These are phyloP conservation scores for Eupithecia subfuscata DNA, from an alignment of 2,888 invertebrate genomes.

Conservation along the genomic window DNA sequence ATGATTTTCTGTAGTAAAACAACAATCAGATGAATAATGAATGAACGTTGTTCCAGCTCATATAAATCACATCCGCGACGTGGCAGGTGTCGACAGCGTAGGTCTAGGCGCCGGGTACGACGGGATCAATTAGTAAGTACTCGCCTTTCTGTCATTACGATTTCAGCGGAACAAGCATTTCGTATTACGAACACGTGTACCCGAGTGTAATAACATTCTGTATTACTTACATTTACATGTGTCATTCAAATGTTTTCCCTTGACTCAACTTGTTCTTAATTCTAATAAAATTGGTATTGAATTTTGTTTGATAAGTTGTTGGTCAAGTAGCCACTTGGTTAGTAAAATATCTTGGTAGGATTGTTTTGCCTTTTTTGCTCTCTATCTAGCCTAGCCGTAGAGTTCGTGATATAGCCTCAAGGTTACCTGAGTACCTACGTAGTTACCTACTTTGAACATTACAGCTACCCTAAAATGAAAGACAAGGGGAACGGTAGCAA, in stretches of 20 bases:
- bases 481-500: neutral
- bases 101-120: constrained; percentile 95
- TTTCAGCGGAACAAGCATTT: constrained; percentile 9
- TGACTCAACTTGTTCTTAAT: neutral
- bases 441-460: neutral
- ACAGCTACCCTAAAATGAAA: neutral
- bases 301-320: neutral
- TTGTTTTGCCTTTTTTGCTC: neutral
- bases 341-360: neutral
- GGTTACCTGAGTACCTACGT: neutral
- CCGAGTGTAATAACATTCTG: neutral
- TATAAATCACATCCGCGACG: constrained; percentile 94
- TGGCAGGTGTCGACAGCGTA: constrained; percentile 94
- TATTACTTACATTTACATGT: neutral
- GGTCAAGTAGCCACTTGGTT: neutral
- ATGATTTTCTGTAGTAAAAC: neutral
- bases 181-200: constrained; percentile 17
- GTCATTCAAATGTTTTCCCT: neutral
- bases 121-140: constrained; percentile 95
- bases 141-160: constrained; percentile 30
- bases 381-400: neutral
- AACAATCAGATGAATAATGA: neutral
- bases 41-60: constrained; percentile 85
- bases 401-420: neutral
- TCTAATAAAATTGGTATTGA: neutral